Evolutionary conservation across 2,113 vertebrate genomes (phyloP).

Genomic region (Cranoglanis bouderius): DNA sequence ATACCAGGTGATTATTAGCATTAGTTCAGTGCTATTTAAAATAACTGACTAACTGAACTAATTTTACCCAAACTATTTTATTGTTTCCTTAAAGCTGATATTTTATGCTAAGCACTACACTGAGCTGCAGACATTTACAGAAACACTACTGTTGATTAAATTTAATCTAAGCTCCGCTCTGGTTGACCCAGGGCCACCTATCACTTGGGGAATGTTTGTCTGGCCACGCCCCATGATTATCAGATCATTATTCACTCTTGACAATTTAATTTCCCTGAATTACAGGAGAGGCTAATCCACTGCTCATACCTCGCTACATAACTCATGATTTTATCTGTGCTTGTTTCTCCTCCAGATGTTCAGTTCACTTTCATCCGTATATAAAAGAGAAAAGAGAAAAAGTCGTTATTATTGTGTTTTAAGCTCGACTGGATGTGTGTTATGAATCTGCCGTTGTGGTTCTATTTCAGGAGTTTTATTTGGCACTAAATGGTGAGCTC

Average conservation of each 20-base stretch:
- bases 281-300: neutral
- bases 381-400: neutral
- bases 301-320: neutral
- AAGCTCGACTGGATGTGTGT: constrained; percentile 1
- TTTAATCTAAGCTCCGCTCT: neutral
- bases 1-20: neutral
- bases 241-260: neutral
- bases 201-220: neutral
- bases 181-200: neutral
- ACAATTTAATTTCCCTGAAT: neutral
- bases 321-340: neutral
- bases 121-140: neutral
- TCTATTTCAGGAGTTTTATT: constrained; percentile 41
- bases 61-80: neutral
- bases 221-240: neutral
- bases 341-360: constrained; percentile 25
- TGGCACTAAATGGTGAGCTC: constrained; percentile 11
- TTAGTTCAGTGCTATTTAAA: neutral
- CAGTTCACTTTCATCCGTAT: neutral
- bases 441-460: neutral
- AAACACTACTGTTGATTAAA: neutral
- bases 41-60: neutral
- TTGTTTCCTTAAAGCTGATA: neutral
- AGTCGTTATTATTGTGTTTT: neutral
- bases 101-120: neutral